Evolutionary conservation across 1,140 invertebrate species (phyloP), one percentile per base, ranked within the genome.

Genomic region (Choristoneura fumiferana): DNA sequence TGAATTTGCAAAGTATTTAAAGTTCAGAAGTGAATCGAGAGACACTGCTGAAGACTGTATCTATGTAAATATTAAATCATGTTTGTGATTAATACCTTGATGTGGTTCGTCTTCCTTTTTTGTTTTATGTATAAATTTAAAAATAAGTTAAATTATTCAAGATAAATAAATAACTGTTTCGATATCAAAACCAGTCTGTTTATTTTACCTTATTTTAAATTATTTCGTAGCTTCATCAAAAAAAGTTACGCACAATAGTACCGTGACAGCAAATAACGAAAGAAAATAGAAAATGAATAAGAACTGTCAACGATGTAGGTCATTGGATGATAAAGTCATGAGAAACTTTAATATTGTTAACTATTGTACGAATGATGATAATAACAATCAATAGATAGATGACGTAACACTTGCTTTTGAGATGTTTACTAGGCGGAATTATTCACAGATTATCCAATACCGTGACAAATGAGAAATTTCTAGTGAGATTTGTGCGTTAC

Each of bases 131-230:
- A 78, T 80, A 86, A 71, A 55, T 79, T 58, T 72, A 60, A 52
- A 68, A 59, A 55, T 86, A 84, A 85, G 85, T 87, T 88, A 88
- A 87, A 86, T 88, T 88, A 88, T 88, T 88, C 75, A 84, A 67
- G 83, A 67, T 80, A 81, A 84, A 77, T 76, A 62, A 86, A 85
- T 87, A 88, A 85, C 85, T 84, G 75, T 86, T 88, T 81, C 71
- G 63, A 82, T 81, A 86, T 77, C 18, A 56, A 18, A 34, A n/a
- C 8, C 12, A 9, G 5, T 43, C 34, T 45, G 22, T 29, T 29
- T 29, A 29, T 22, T 15, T 53, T 17, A 18, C 55, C 22, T 49
- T 34, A 4, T 37, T 49, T 49, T 49, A 6, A 45, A 29, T 2
- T 29, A 29, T 6, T 29, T 29, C 22, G 22, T 29, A 2, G 22